Percentiles rank a stretch among this genome's conserved stretches.
phyloP scores from a whole-genome alignment of 2,797 vertebrate species.

The Champsocephalus esox region DNA sequence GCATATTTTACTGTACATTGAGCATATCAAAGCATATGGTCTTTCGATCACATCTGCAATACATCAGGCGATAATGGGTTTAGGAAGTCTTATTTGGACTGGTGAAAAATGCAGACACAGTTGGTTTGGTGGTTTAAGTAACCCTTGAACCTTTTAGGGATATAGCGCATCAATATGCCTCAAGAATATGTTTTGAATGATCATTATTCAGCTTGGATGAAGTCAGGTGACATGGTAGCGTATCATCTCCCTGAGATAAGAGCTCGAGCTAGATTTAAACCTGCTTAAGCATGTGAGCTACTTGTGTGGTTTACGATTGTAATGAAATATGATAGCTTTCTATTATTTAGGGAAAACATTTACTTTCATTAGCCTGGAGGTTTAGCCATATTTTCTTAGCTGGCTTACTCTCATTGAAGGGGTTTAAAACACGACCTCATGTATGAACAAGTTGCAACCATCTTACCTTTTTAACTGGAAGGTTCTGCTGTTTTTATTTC shows the following conservation, averaged over 20 bases:
- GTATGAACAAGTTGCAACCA: not conserved
- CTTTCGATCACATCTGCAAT: conserved; percentile 60
- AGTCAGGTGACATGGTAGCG: not conserved
- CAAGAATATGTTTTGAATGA: conserved; percentile 17
- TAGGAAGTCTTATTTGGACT: conserved; percentile 58
- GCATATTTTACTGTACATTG: conserved; percentile 26
- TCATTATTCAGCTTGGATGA: conserved; percentile 17
- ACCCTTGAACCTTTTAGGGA: conserved; percentile 34
- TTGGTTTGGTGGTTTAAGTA: conserved; percentile 25
- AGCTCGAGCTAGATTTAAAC: not conserved
- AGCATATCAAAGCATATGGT: conserved; percentile 40
- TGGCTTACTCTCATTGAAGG: not conserved
- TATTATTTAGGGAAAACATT: not conserved
- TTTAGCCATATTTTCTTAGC: not conserved
- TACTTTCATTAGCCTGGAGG: not conserved
- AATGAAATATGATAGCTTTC: not conserved
- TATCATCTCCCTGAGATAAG: conserved; percentile 4
- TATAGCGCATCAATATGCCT: conserved; percentile 5
- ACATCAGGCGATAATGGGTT: conserved; percentile 52
- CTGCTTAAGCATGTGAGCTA: not conserved
- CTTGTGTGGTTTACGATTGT: not conserved
- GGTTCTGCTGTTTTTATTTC: not conserved
- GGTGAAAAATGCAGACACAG: conserved; percentile 37
- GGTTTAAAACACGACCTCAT: not conserved
- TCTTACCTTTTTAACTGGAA: not conserved